Base-by-base conservation (phyloP, 2,113 vertebrate species). In the Circaetus cinerascens region DNA sequence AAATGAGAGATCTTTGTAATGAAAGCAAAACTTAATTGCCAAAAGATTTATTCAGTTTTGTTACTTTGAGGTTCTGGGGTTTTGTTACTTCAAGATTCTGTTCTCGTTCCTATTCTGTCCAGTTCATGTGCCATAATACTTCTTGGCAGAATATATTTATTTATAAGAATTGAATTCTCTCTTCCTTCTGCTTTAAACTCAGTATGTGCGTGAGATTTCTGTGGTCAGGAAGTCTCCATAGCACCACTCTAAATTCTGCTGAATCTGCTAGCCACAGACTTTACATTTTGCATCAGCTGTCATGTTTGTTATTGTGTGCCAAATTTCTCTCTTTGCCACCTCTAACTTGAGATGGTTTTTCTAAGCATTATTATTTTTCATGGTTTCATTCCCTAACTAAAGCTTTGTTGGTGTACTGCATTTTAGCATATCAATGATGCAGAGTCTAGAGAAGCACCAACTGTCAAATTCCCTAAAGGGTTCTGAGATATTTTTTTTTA, bases 311-410 rank as follows among this genome's bases (percentile, higher is more conserved):
- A 23, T 25, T 48, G 45, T 14, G 78, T 50, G 53, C 60, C 77
- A 51, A 3, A 79, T 81, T 95, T 66, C 40, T 75, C 19, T 69
- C 34, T 81, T 94, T 81, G 55, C 72, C 36, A 15, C 23, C 36
- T 79, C 78, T 88, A 63, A 69, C 77, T 92, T 3, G 2, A 7
- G 1, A 11, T 69, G 57, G 12, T 83, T 88, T 94, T 93, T 76
- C 41, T 78, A 59, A 95, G 60, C 67, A 29, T 86, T 90, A 40
- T 79, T 95, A 30, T 68, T 94, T 88, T 96, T 90, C 91, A 62
- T 1, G 3, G 68, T 56, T 90, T 88, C 11, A 50, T 92, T 95
- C 93, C 34, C 32, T 34, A 63, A 51, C 6, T 40, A 77, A 83
- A 63, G 50, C 79, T 97, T 81, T 90, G 79, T 80, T 92, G 59